Percentiles rank a stretch among this genome's conserved stretches.
Conservation (phyloP, 92 coral and sea anemone genomes). For the Porites divaricata region DNA sequence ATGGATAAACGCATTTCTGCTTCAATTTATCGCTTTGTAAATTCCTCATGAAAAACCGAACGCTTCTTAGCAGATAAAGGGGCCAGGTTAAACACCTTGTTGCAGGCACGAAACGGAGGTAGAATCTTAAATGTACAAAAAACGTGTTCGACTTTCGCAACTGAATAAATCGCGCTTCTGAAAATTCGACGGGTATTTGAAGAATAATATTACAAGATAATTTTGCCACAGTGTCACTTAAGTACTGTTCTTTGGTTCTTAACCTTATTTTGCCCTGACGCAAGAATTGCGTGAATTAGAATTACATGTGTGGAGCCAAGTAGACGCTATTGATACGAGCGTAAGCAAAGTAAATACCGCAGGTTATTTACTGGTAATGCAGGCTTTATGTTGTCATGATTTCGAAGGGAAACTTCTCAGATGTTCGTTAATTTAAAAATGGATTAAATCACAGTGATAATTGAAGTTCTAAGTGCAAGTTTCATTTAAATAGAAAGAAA, state of each 20-base stretch:
- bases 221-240: constrained; percentile 26
- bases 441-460: constrained; percentile 22
- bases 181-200: constrained; percentile 9
- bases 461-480: constrained; percentile 1
- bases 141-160: constrained; percentile 6
- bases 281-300: constrained; percentile 19
- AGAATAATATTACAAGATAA: neutral
- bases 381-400: neutral
- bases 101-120: constrained; percentile 4
- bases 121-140: neutral
- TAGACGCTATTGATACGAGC: too few relatives aligned
- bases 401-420: constrained; percentile 53
- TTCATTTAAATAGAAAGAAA: constrained; percentile 4
- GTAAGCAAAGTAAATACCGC: constrained; percentile 13
- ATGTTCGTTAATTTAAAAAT: constrained; percentile 16
- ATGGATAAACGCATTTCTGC: neutral
- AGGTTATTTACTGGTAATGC: constrained; percentile 20
- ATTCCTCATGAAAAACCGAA: too few relatives aligned
- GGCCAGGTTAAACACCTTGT: neutral
- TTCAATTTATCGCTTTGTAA: too few relatives aligned
- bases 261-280: constrained; percentile 10
- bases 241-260: constrained; percentile 28
- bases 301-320: neutral
- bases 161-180: constrained; percentile 7
- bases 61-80: neutral